Evolutionary conservation across 2,888 invertebrate species (phyloP).

Genomic region (Acanthosoma haemorrhoidale): DNA sequence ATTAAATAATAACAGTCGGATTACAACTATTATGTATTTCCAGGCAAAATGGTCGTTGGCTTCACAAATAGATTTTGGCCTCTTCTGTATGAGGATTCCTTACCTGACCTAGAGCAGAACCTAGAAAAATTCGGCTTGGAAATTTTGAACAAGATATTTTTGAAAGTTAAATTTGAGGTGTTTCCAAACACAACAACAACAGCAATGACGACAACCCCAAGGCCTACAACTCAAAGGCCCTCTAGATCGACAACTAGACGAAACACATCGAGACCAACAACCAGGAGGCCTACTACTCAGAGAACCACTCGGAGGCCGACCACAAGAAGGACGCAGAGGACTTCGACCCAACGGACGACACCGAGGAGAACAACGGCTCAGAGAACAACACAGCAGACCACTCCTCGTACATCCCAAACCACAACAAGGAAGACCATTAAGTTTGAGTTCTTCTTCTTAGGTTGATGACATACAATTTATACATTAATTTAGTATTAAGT

Average conservation of each 20-base stretch:
- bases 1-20: background rate
- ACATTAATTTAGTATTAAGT: too few relatives aligned
- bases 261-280: background rate
- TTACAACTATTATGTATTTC: slow-evolving; percentile 39
- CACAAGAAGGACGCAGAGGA: background rate
- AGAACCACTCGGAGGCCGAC: background rate
- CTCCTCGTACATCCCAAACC: background rate
- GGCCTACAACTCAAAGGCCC: background rate
- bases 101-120: slow-evolving; percentile 53
- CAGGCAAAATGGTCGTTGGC: slow-evolving; percentile 53
- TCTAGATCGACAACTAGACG: background rate
- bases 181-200: slow-evolving; percentile 41
- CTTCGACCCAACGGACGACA: background rate
- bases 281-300: background rate
- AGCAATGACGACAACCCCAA: background rate
- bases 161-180: slow-evolving; percentile 51
- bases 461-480: background rate
- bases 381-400: background rate
- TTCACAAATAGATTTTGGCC: slow-evolving; percentile 60
- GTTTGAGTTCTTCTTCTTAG: background rate
- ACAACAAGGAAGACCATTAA: background rate
- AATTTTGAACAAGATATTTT: slow-evolving; percentile 53
- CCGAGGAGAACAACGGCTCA: background rate
- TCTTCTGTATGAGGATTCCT: slow-evolving; percentile 52
- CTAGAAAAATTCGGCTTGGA: slow-evolving; percentile 54